Percentiles rank a stretch among this genome's conserved stretches.
phyloP scores from a whole-genome alignment of 2,113 vertebrate species.

The Anoura caudifer region DNA sequence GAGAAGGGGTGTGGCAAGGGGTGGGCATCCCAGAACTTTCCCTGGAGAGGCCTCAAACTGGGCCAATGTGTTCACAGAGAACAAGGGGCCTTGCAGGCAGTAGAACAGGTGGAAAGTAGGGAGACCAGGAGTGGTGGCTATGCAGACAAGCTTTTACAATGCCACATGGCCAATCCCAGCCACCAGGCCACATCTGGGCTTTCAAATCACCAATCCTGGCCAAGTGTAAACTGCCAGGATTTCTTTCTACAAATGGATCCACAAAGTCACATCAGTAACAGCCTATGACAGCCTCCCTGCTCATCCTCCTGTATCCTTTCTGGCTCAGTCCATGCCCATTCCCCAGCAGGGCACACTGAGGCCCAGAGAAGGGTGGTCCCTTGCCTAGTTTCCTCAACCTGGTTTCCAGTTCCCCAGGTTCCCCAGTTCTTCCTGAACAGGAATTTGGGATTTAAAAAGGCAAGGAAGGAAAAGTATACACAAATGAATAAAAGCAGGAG shows the following conservation, averaged over 20 bases:
- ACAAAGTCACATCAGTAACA: accelerated
- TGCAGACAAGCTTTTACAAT: not conserved
- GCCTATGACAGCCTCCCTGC: accelerated
- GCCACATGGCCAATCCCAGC: not conserved
- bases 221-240: too few relatives aligned
- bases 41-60: not conserved
- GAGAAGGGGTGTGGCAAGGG: not conserved
- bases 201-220: not conserved
- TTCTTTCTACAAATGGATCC: not conserved
- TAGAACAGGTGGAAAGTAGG: not conserved
- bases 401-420: not conserved
- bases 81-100: too few relatives aligned
- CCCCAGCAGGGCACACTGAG: not conserved
- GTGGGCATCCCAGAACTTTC: not conserved
- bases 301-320: accelerated
- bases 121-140: not conserved
- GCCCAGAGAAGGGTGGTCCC: not conserved
- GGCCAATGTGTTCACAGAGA: not conserved
- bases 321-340: not conserved
- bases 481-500: not conserved
- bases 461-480: too few relatives aligned
- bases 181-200: not conserved
- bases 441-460: not conserved
- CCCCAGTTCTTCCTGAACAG: not conserved
- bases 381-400: not conserved